These are phyloP conservation scores for Anas platyrhynchos DNA, from an alignment of 2,113 vertebrate species.

Conservation along the genomic window DNA sequence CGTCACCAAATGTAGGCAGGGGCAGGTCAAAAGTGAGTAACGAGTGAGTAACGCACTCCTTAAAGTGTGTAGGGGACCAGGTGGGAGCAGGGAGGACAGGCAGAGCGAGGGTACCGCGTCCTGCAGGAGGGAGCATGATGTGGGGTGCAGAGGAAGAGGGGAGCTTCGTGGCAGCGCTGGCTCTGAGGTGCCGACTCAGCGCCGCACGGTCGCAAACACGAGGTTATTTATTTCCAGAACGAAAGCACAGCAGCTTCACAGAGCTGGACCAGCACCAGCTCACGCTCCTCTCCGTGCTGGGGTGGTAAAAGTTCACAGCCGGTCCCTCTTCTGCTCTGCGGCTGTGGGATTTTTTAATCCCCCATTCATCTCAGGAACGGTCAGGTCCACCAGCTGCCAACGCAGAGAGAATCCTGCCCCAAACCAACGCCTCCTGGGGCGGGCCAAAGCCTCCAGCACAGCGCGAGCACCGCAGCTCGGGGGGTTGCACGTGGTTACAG, in stretches of 20 bases:
- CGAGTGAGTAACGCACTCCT: accelerated
- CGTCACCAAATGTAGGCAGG: accelerated
- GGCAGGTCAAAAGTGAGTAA: background rate
- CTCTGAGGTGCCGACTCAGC: background rate
- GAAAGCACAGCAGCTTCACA: background rate
- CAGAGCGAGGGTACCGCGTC: background rate
- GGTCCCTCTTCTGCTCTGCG: background rate
- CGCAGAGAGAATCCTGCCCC: background rate
- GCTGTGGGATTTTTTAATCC: background rate
- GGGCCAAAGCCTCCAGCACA: background rate
- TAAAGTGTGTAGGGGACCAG: accelerated
- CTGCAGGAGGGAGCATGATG: background rate
- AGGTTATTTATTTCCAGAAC: slow-evolving; percentile 1
- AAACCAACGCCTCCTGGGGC: background rate
- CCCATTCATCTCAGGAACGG: background rate
- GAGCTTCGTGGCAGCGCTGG: accelerated
- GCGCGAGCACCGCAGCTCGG: accelerated
- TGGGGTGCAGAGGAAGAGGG: background rate
- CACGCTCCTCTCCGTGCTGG: background rate
- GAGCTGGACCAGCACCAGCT: accelerated
- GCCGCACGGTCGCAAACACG: background rate
- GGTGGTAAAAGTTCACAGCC: background rate
- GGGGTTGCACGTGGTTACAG: slow-evolving; percentile 60
- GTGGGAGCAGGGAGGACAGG: background rate
- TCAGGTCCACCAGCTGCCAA: background rate